A percentile compares a stretch with the other conserved stretches of the same genome.
phyloP scores from a whole-genome alignment of 2,113 vertebrate species.

The Martes martes region DNA sequence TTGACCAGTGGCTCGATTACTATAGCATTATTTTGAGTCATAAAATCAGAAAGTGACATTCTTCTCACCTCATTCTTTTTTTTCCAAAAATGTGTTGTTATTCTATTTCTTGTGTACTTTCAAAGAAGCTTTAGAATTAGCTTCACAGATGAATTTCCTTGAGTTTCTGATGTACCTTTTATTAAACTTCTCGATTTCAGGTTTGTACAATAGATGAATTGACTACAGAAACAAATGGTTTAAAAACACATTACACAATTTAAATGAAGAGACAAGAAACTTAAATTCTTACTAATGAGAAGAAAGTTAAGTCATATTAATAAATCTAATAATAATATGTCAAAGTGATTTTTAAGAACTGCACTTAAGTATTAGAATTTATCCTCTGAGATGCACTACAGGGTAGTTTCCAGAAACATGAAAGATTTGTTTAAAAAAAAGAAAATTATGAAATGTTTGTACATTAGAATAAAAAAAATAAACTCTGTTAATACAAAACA shows the following conservation, averaged over 20 bases:
- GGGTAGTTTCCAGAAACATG: slow-evolving; percentile 1
- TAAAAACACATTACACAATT: background rate
- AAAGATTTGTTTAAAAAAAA: background rate
- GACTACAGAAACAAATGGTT: background rate
- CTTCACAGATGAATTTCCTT: background rate
- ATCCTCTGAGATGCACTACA: background rate
- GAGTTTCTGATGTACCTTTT: background rate
- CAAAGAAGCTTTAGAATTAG: background rate
- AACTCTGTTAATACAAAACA: background rate
- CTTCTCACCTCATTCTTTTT: background rate
- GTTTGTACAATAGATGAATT: background rate
- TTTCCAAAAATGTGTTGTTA: background rate
- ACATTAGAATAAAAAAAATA: background rate
- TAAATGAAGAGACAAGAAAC: background rate
- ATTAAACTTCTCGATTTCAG: background rate
- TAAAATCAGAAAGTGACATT: background rate
- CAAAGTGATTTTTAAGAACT: slow-evolving; percentile 7
- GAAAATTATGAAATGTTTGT: background rate
- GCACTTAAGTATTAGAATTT: background rate
- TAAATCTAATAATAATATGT: background rate
- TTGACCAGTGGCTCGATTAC: background rate
- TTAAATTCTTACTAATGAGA: background rate
- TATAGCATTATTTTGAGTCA: background rate
- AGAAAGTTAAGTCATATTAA: background rate
- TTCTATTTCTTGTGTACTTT: background rate